Evolutionary conservation across 2,113 vertebrate genomes (phyloP), one percentile per base, ranked within the genome.

Genomic region (Sarotherodon lohbergeri): DNA sequence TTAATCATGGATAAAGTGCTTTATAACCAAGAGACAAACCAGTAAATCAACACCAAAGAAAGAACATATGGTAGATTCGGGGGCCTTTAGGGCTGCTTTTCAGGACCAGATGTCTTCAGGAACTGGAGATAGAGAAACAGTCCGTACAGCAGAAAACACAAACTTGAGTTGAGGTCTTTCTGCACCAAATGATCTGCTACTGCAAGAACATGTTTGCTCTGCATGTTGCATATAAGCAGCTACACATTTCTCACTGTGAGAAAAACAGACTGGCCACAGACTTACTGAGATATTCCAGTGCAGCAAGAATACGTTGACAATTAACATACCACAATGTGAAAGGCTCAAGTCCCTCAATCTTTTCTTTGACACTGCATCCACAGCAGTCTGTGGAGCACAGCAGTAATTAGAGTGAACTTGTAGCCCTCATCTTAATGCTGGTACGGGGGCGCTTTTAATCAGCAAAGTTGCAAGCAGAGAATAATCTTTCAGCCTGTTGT

Each of bases 391-490:
- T 84, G 13, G n/a, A 80, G 81, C 82, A 82, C 76, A 84, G 84
- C 48, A 78, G 88, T 89, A 91, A 94, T 95, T 90, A 94, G 79
- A 86, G 68, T 10, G 16, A 76, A 89, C 90, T 88, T 91, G 81
- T 86, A 88, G 68, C 89, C 90, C 87, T 61, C 48, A 41, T 88
- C 86, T 87, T 93, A 93, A 92, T 92, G 81, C 91, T 82, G 86
- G 80, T 88, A 91, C 87, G 80, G 56, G 90, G 91, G 86, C 76
- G 83, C 83, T 92, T 96, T 95, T 94, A 96, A 96, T 96, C 95
- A 95, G 93, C 86, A 92, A 90, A 90, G 91, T 92, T 91, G 89
- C 88, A 88, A 95, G 73, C 43, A 73, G 55, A 86, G 71, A 89
- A 89, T 96, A 94, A 95, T 96, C 95, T 95, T 94, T 90, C 84